phyloP scores from a whole-genome alignment of 2,888 invertebrate species.

The Hypsopygia costalis region DNA sequence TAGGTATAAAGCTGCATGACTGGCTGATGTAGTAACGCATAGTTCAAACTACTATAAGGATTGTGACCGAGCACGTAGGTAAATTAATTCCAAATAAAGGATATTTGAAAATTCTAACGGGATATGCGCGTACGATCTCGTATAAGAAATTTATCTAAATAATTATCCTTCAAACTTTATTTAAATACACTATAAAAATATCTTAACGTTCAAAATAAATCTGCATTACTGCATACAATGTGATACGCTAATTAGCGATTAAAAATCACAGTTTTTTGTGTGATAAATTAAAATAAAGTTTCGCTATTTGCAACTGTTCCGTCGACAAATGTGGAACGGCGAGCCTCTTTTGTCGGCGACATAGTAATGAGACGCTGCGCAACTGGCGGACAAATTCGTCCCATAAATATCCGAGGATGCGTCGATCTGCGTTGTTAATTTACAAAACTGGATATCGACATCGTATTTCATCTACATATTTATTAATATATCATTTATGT shows the following conservation, averaged over 20 bases:
- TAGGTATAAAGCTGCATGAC: too few species aligned
- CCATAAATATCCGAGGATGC: conserved; percentile 69
- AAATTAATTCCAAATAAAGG: too few species aligned
- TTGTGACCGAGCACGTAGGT: too few species aligned
- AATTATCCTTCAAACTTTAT: too few species aligned
- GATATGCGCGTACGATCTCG: too few species aligned
- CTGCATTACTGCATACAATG: too few species aligned
- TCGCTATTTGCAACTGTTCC: conserved; percentile 68
- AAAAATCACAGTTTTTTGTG: conserved; percentile 37
- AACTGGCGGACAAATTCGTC: conserved; percentile 68
- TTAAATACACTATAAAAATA: too few species aligned
- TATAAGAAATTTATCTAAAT: too few species aligned
- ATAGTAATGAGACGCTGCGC: conserved; percentile 63
- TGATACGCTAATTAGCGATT: conserved; percentile 37
- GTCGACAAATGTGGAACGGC: conserved; percentile 61
- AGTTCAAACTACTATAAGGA: too few species aligned
- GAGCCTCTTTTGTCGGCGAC: conserved; percentile 62
- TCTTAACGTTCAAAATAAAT: too few species aligned
- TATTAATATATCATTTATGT: conserved; percentile 50
- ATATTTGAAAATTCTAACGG: too few species aligned
- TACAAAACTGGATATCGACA: conserved; percentile 60
- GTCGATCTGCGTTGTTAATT: conserved; percentile 69
- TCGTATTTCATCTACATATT: conserved; percentile 63
- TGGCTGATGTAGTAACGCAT: too few species aligned
- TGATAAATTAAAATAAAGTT: conserved; percentile 42